Conservation (phyloP, 2,797 vertebrate genomes). For the Brachyalestes nurse region DNA sequence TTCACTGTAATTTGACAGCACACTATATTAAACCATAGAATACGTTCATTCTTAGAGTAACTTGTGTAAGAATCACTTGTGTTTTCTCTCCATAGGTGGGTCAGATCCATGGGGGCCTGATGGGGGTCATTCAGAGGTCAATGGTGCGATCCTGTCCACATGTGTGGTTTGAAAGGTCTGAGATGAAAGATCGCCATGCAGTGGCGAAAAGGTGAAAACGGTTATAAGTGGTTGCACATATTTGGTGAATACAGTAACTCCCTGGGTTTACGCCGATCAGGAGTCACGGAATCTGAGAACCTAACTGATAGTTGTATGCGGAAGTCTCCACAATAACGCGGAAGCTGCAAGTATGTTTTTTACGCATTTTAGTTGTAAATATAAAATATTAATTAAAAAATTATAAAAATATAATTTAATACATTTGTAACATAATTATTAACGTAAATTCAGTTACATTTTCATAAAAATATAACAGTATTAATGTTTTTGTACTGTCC, state of each 20-base stretch:
- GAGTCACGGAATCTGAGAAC: too few relatives aligned
- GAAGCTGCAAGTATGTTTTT: too few relatives aligned
- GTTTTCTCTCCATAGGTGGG: conserved; percentile 82
- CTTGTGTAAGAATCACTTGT: conserved; percentile 4
- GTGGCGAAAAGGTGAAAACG: conserved; percentile 88
- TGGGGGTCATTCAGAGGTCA: conserved; percentile 93
- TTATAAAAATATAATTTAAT: too few relatives aligned
- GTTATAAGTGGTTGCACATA: background rate
- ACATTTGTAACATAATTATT: too few relatives aligned
- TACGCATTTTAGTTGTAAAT: too few relatives aligned
- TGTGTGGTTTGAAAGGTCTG: conserved; percentile 95
- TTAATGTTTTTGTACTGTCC: too few relatives aligned
- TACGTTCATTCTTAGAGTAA: background rate
- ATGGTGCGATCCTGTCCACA: conserved; percentile 92
- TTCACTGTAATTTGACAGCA: background rate
- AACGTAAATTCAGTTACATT: too few relatives aligned
- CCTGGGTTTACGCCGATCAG: too few relatives aligned
- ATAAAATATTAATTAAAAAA: too few relatives aligned
- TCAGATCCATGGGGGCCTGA: conserved; percentile 89
- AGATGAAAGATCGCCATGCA: conserved; percentile 91
- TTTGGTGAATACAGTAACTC: conserved; percentile 6
- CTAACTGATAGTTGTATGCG: too few relatives aligned
- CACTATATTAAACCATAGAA: background rate
- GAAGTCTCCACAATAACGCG: too few relatives aligned
- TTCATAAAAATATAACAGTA: too few relatives aligned